Evolutionary conservation across 2,797 vertebrate species (phyloP).

Genomic region (Antrozous pallidus): DNA sequence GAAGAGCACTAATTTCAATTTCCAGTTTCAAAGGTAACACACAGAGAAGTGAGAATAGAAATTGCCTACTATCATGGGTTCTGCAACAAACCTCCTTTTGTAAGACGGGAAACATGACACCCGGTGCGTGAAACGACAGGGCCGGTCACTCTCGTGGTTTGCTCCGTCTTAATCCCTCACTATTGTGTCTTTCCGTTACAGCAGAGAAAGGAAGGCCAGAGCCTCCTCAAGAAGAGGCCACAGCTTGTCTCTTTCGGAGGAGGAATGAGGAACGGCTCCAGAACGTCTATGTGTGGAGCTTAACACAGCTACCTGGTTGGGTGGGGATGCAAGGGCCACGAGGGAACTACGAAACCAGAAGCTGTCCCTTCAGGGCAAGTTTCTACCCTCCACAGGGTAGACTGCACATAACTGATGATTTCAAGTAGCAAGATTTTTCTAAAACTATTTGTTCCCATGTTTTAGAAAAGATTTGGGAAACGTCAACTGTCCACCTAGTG

Average conservation of each 20-base stretch:
- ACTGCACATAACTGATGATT: neutral
- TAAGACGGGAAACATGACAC: neutral
- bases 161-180: neutral
- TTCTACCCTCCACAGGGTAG: slow-evolving; percentile 21
- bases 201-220: neutral
- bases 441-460: neutral
- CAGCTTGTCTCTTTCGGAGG: neutral
- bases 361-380: neutral
- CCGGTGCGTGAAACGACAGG: neutral
- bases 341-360: neutral
- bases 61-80: neutral
- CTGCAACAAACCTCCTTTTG: neutral
- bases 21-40: slow-evolving; percentile 22
- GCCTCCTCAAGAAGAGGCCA: neutral
- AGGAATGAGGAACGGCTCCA: neutral
- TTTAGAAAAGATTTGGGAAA: neutral
- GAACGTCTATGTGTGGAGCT: neutral
- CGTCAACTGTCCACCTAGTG: neutral
- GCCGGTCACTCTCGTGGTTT: neutral
- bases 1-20: neutral
- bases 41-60: neutral
- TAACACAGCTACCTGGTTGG: neutral
- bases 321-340: neutral
- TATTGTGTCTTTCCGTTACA: neutral
- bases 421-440: neutral